Evolutionary conservation across 1,140 invertebrate genomes (phyloP).

Genomic region (Drosophila lini): DNA sequence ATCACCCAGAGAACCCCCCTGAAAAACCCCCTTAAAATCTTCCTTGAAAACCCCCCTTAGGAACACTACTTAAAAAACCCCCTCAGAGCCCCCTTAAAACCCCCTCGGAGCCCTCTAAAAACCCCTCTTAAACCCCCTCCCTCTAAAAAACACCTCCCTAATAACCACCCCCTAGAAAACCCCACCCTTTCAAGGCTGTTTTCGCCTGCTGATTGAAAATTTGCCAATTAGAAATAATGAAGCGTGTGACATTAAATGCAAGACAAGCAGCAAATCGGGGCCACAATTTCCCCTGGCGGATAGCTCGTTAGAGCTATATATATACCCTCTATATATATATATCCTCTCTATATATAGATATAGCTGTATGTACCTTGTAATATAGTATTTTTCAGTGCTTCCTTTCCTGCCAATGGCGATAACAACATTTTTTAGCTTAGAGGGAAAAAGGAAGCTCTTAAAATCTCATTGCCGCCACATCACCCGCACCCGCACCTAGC

Average conservation of each 20-base stretch:
- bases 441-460: slow-evolving; percentile 79
- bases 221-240: slow-evolving; percentile 83
- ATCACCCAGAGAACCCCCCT: background rate
- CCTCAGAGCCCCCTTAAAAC: too few species aligned
- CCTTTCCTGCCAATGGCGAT: slow-evolving; percentile 59
- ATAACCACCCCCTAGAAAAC: background rate
- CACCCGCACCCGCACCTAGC: background rate
- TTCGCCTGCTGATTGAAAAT: slow-evolving; percentile 77
- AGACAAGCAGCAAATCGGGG: slow-evolving; percentile 78
- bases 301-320: slow-evolving; percentile 41
- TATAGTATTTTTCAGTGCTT: slow-evolving; percentile 46
- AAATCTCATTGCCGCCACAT: slow-evolving; percentile 71
- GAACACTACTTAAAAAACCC: background rate
- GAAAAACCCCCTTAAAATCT: background rate
- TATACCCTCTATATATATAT: slow-evolving; percentile 11
- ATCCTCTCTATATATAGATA: slow-evolving; percentile 8
- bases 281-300: slow-evolving; percentile 7
- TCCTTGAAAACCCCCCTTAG: background rate
- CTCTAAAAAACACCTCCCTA: background rate
- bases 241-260: slow-evolving; percentile 83
- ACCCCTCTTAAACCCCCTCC: background rate
- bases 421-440: slow-evolving; percentile 77
- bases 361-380: slow-evolving; percentile 28
- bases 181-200: slow-evolving; percentile 14
- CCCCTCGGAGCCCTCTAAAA: background rate